A percentile compares a stretch with the other conserved stretches of the same genome.
Evolutionary conservation across 2,113 vertebrate species (phyloP).

Genomic region (Chionomys nivalis): DNA sequence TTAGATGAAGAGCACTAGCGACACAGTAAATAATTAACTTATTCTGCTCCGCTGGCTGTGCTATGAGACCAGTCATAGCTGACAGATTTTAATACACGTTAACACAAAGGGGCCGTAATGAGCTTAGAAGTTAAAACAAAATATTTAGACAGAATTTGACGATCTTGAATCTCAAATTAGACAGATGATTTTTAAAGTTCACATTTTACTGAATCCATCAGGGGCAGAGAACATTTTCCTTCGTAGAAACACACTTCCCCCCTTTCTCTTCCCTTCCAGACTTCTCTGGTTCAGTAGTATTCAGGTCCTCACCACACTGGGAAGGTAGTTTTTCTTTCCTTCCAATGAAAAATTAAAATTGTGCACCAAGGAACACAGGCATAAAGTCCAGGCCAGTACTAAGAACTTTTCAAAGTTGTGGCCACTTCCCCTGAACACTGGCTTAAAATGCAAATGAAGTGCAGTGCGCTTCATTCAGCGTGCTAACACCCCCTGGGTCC

Average conservation of each 20-base stretch:
- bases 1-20: conserved; percentile 92
- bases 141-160: conserved; percentile 90
- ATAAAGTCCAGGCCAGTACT: conserved; percentile 18
- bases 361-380: neutral
- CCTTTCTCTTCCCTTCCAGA: conserved; percentile 22
- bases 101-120: conserved; percentile 90
- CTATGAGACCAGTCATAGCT: conserved; percentile 94
- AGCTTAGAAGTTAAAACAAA: conserved; percentile 92
- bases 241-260: conserved; percentile 30
- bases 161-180: conserved; percentile 83
- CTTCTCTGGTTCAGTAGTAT: conserved; percentile 63
- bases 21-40: conserved; percentile 99
- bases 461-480: conserved; percentile 24
- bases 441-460: conserved; percentile 73
- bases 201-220: conserved; percentile 74
- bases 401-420: conserved; percentile 62
- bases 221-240: conserved; percentile 63
- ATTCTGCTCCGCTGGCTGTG: conserved; percentile 97
- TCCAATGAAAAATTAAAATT: conserved; percentile 30
- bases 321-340: conserved; percentile 63
- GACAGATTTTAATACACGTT: conserved; percentile 92
- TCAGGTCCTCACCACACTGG: neutral
- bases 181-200: conserved; percentile 84
- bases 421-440: neutral
- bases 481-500: conserved; percentile 35